Conservation (phyloP, 2,888 invertebrate genomes). For the Pherbina coryleti region DNA sequence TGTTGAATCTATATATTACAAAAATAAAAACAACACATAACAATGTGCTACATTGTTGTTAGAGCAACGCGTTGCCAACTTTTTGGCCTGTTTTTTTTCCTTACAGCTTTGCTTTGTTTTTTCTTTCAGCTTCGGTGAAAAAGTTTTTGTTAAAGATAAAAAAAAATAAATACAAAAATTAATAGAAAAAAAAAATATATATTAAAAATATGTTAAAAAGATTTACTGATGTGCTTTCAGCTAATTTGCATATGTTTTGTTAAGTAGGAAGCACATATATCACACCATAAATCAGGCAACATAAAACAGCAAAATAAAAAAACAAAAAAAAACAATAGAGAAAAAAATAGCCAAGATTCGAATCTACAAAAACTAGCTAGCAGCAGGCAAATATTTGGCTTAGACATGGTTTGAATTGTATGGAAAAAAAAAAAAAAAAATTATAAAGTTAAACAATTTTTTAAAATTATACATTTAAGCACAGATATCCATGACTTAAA, state of each 20-base stretch:
- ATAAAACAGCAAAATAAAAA: background rate
- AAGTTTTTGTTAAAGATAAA: too few species aligned
- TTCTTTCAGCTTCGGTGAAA: too few species aligned
- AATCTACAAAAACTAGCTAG: background rate
- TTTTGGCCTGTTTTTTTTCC: too few species aligned
- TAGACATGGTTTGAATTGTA: background rate
- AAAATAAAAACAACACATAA: too few species aligned
- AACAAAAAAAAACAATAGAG: background rate
- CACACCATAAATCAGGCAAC: conserved; percentile 18
- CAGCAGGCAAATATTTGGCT: background rate
- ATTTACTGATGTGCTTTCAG: background rate
- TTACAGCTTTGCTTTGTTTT: too few species aligned
- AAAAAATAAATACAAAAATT: too few species aligned
- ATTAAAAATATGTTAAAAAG: background rate
- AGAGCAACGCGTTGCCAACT: too few species aligned
- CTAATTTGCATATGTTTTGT: conserved; percentile 31
- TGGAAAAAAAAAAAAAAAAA: background rate
- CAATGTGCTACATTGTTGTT: too few species aligned
- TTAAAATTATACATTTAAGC: too few species aligned
- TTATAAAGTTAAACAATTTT: too few species aligned
- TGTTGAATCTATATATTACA: too few species aligned
- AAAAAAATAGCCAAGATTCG: background rate
- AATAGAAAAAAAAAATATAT: background rate
- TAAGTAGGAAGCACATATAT: conserved; percentile 7
- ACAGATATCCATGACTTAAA: too few species aligned